These are phyloP conservation scores for Volucella inflata DNA, from an alignment of 2,888 invertebrate genomes.

Conservation along the genomic window DNA sequence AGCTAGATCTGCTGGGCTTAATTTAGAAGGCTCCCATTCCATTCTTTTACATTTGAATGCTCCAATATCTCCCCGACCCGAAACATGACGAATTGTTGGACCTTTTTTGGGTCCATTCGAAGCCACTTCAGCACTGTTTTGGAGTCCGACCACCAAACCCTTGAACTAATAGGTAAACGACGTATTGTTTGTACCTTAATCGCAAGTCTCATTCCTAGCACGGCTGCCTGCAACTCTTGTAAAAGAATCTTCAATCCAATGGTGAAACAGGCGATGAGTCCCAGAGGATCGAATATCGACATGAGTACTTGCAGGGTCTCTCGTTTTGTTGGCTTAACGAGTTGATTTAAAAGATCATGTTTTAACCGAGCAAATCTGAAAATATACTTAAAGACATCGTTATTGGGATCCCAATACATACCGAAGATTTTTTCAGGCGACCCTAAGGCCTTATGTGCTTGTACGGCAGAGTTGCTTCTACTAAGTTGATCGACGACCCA, in stretches of 20 bases:
- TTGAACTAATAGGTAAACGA: conserved; percentile 25
- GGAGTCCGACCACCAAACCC: conserved; percentile 48
- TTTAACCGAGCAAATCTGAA: conserved; percentile 62
- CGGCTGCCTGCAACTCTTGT: not conserved
- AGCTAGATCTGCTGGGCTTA: conserved; percentile 62
- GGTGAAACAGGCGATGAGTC: conserved; percentile 65
- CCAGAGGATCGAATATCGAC: conserved; percentile 71
- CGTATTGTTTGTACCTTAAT: conserved; percentile 17
- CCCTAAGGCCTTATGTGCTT: conserved; percentile 19
- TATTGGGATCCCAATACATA: conserved; percentile 56
- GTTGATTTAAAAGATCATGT: conserved; percentile 55
- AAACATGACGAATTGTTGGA: conserved; percentile 66
- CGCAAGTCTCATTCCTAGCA: not conserved
- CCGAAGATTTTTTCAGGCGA: conserved; percentile 25
- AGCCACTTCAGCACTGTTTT: conserved; percentile 69
- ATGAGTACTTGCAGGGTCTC: conserved; percentile 69
- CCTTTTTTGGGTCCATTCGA: conserved; percentile 56
- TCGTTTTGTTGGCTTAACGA: conserved; percentile 59
- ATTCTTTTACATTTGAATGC: conserved; percentile 45
- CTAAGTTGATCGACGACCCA: conserved; percentile 5
- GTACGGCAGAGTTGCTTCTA: not conserved
- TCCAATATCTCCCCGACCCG: conserved; percentile 69
- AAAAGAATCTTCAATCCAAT: conserved; percentile 63
- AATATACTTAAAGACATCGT: conserved; percentile 68
- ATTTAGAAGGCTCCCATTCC: conserved; percentile 69